phyloP scores from a whole-genome alignment of 2,797 vertebrate genomes.

The Anomalospiza imberbis region DNA sequence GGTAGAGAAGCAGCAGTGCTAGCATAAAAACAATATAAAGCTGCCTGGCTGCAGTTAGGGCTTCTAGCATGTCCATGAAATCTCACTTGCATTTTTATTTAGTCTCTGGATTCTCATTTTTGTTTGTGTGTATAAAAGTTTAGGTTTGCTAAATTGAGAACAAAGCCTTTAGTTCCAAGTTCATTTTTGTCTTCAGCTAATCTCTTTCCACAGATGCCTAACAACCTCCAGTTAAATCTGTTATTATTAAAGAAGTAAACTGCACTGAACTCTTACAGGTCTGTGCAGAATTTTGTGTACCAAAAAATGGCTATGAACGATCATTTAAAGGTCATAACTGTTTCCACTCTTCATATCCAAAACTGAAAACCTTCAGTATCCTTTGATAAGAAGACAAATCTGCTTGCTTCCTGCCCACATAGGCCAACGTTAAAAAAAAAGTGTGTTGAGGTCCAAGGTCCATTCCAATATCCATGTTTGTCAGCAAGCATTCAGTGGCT shows the following conservation, averaged over 20 bases:
- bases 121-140: fast-evolving
- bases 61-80: background rate
- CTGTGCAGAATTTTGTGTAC: background rate
- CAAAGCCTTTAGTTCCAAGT: background rate
- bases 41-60: background rate
- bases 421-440: background rate
- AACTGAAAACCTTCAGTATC: background rate
- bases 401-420: background rate
- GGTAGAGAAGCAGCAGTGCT: background rate
- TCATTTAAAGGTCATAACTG: background rate
- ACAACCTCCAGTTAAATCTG: background rate
- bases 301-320: fast-evolving
- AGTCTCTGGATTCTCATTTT: background rate
- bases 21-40: background rate
- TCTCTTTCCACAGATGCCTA: background rate
- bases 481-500: background rate
- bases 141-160: background rate
- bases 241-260: background rate
- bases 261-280: background rate
- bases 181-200: background rate
- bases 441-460: background rate
- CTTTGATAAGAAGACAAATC: background rate
- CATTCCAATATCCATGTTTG: background rate
- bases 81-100: background rate
- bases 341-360: background rate